Base-by-base conservation (phyloP, 2,888 invertebrate genomes). In the Pandemis corylana region DNA sequence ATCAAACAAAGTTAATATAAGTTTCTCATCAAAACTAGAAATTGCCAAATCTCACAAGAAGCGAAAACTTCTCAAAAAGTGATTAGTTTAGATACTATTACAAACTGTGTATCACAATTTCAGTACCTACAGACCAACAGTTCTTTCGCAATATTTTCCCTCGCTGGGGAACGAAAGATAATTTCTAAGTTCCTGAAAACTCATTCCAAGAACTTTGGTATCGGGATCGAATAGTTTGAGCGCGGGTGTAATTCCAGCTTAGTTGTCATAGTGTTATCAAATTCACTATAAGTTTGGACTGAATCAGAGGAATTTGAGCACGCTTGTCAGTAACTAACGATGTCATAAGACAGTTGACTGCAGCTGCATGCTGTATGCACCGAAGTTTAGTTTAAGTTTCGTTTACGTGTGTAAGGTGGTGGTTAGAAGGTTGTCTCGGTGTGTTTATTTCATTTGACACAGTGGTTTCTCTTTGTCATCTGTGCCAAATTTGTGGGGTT, bases 161-260 rank as follows among this genome's bases (percentile, higher is more conserved):
- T 53, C 75, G 36, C 70, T 53, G 41, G 67, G 74, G 63, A 75
- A 66, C 10, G 71, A 67, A 71, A 71, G 67, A 75, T 75, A 75
- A 70, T 75, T 75, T 71, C 71, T 71, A 75, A 75, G 71, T 75
- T 65, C 65, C 64, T 75, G 62, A 67, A 63, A 75, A 67, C 75
- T 75, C 71, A 71, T 71, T 75, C n/a, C 75, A 71, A 67, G 71
- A 71, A 75, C 67, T 75, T 75, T 46, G 62, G 63, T 75, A 75
- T 75, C 71, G 66, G 49, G 70, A 75, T 75, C 62, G 70, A 71
- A 53, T 75, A 67, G 75, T 67, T 62, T n/a, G 46, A 20, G 61
- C 62, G 28, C 66, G 42, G 66, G 75, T 70, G 69, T 75, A 67
- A 75, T 75, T 70, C 67, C 67, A 75, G 67, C 75, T 75, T 67